Conservation (phyloP, 2,113 vertebrate species). For the Notarius quadriscutis region DNA sequence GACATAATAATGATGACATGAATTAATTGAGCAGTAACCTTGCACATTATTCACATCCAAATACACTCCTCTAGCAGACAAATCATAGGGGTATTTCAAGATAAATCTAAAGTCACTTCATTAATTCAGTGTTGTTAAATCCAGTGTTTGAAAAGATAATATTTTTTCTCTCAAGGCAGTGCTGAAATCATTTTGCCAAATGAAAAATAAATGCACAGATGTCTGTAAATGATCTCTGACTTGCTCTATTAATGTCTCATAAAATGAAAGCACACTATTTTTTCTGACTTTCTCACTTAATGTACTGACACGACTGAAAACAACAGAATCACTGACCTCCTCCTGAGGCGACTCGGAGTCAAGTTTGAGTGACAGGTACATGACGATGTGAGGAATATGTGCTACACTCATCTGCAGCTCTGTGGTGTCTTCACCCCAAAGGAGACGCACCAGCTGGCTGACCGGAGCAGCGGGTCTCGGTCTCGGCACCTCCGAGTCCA, state of each 20-base stretch:
- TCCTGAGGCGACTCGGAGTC: constrained; percentile 82
- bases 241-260: background rate
- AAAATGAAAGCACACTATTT: background rate
- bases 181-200: background rate
- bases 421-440: constrained; percentile 80
- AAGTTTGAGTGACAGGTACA: constrained; percentile 88
- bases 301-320: background rate
- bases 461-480: constrained; percentile 66
- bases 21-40: background rate
- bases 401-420: constrained; percentile 75
- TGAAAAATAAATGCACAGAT: background rate
- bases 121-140: background rate
- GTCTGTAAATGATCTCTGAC: background rate
- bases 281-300: background rate
- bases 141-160: background rate
- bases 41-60: background rate
- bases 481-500: constrained; percentile 40
- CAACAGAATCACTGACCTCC: constrained; percentile 76
- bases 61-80: background rate
- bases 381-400: constrained; percentile 80
- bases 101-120: no score
- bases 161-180: background rate
- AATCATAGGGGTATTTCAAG: no score
- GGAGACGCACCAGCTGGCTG: constrained; percentile 81
- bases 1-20: background rate